Evolutionary conservation across 2,888 invertebrate species (phyloP), one percentile per base, ranked within the genome.

Genomic region (Lasioglossum vierecki): DNA sequence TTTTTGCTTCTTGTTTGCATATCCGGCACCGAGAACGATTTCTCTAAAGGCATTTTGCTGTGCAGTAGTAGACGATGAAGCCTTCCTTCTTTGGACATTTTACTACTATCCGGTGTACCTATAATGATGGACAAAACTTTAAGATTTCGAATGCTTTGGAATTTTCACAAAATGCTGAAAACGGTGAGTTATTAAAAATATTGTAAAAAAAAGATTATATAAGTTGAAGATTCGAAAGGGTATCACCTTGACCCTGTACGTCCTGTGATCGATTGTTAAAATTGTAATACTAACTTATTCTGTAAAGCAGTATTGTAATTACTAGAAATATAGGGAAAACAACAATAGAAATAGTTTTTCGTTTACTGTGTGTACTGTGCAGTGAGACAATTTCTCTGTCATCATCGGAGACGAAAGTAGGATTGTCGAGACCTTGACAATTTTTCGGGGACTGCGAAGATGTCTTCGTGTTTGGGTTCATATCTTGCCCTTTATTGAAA

Each of bases 11-110:
- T 97, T 60, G 96, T 97, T 91, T 97, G 97, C 91, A 98, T 97
- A 91, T 98, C 98, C 0, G 98, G 98, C 97, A 98, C 97, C 0
- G 98, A 98, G 26, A 97, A 95, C 0, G 98, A 98, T 94, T 98
- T 98, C 93, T 98, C 97, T 72, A 98, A 94, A 0, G 97, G 97
- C 13, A 96, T 96, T 88, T 96, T 96, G 72, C 95, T 94, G 0
- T 96, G 96, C 1, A 96, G 95, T 46, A 97, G 91, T 53, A 96
- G 93, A 75, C 95, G 96, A 80, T 96, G 96, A 6, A 96, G 91
- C 89, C 95, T 96, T 81, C 95, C 95, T 77, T 96, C 96, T 1
- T 95, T 95, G 0, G 95, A 94, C 53, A 76, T 57, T 46, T 70
- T 85, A 26, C 81, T 81, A 22, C n/a, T 53, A 15, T 80, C 82